Base-by-base conservation (phyloP, 2,888 invertebrate genomes). In the Eueremaeus valkanovi region DNA sequence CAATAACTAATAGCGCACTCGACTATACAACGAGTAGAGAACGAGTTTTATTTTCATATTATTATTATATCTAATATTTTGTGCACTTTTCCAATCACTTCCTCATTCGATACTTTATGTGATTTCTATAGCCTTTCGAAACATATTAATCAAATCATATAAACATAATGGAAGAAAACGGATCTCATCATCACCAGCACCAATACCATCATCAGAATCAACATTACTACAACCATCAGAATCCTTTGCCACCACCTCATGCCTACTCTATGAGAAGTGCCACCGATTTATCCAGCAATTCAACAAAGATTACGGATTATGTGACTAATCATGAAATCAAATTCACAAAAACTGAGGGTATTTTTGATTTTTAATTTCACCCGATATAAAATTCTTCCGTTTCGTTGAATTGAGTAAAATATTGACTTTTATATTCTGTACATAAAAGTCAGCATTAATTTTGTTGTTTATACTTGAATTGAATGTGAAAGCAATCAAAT, bases 261-360 rank as follows among this genome's bases (percentile, higher is more conserved):
- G 42, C 40, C 1, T 40, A 75, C 29, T 75, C 75, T 11, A 3
- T 49, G 33, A 58, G 33, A 70, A 33, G 27, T 75, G n/a, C 42
- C 33, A 31, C 29, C 8, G 49, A 72, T 21, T 49, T 49, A 27
- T 58, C 70, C 13, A 58, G 21, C 13, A 55, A 42, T 70, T 40
- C 40, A 21, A 45, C 29, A 1, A 55, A 70, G 29, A 58, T 51
- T 13, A 58, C 29, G 8, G 42, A 75, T 58, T 70, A 33, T 75
- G 70, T 75, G 1, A 49, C 51, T 24, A 66, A 74, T 86, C 93
- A 92, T 81, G 92, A 93, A 84, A 93, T 93, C 83, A 87, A 92
- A 79, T 93, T 93, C 84, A 93, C 93, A 21, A 87, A 81, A 72
- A 93, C 92, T 85, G 86, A 92, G 80, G 58, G 58, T 58, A 58